Percentiles rank a stretch among this genome's conserved stretches.
Evolutionary conservation across 2,113 vertebrate species (phyloP).

Genomic region (Pelmatolapia mariae): DNA sequence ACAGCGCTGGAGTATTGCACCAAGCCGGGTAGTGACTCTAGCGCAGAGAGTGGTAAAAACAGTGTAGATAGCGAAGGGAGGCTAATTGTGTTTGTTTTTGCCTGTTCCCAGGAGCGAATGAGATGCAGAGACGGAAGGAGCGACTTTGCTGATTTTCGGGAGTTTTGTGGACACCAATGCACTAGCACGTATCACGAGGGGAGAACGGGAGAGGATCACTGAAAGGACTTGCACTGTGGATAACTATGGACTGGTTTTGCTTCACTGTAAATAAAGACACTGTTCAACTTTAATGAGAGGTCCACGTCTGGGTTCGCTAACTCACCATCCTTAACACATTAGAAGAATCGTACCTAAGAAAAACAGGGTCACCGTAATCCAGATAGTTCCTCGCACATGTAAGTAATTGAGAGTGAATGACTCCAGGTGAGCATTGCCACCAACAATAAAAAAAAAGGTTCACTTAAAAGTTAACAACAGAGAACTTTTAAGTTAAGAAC

Average conservation of each 20-base stretch:
- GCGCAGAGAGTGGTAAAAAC: not conserved
- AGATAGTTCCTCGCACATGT: not conserved
- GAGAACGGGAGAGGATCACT: fast-evolving
- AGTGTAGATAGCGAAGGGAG: not conserved
- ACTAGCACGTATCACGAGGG: not conserved
- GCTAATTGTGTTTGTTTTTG: not conserved
- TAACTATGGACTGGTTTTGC: not conserved
- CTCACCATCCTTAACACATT: fast-evolving
- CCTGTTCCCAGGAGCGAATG: not conserved
- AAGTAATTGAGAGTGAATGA: not conserved
- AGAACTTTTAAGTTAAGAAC: too few relatives aligned
- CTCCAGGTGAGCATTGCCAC: not conserved
- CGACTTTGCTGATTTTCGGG: fast-evolving
- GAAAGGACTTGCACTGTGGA: not conserved
- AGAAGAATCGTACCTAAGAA: fast-evolving
- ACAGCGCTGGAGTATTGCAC: too few relatives aligned
- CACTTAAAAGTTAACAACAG: not conserved
- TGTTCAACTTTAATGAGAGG: fast-evolving
- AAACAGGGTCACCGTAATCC: not conserved
- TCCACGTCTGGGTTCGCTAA: fast-evolving
- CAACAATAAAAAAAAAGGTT: not conserved
- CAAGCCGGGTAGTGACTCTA: too few relatives aligned
- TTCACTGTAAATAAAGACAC: not conserved
- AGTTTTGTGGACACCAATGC: not conserved
- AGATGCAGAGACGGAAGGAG: not conserved